Evolutionary conservation across 2,113 vertebrate genomes (phyloP).

Genomic region (Melanerpes aurifrons): DNA sequence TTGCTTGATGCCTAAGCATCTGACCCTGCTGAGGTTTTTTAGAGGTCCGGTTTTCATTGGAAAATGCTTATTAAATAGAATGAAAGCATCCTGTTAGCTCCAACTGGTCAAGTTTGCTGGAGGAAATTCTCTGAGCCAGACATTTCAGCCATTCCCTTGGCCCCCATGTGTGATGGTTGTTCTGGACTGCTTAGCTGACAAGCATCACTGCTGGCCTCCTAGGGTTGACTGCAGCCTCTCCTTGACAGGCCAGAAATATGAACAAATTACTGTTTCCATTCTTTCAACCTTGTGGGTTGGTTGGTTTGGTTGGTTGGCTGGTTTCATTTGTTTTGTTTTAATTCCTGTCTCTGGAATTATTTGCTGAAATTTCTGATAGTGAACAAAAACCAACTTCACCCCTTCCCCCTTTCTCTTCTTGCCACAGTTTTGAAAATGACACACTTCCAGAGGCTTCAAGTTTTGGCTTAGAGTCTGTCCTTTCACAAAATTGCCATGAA

Average conservation of each 20-base stretch:
- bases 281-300: neutral
- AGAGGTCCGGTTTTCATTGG: neutral
- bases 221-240: neutral
- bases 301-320: no score
- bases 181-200: neutral
- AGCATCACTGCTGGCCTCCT: neutral
- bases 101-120: neutral
- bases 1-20: neutral
- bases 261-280: neutral
- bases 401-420: neutral
- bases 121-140: neutral
- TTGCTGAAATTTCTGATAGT: neutral
- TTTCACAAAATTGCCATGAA: neutral
- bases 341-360: neutral
- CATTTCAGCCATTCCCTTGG: neutral
- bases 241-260: neutral
- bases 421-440: neutral
- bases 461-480: neutral
- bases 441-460: neutral
- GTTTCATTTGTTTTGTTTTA: neutral
- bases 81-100: neutral
- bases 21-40: neutral
- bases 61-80: neutral
- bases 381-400: neutral
- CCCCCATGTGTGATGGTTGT: rapidly evolving